Conservation (phyloP, 1,140 invertebrate species). For the Leptopilina boulardi region DNA sequence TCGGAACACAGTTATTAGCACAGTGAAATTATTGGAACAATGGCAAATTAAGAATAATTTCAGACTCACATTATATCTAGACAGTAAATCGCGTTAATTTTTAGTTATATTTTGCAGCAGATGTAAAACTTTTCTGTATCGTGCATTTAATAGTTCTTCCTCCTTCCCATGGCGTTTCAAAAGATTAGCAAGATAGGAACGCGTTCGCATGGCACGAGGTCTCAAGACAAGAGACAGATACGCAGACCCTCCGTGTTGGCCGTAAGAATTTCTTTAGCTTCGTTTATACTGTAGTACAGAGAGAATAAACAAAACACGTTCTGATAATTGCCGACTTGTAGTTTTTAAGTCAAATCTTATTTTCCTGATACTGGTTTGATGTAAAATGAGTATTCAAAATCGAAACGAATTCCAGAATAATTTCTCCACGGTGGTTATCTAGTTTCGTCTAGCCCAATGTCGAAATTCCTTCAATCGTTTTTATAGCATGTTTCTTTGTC, state of each 20-base stretch:
- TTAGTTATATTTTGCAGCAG: slow-evolving; percentile 16
- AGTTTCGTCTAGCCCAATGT: slow-evolving; percentile 28
- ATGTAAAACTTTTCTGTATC: background rate
- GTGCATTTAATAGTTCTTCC: slow-evolving; percentile 13
- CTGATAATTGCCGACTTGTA: background rate
- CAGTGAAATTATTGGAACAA: background rate
- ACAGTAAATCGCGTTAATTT: background rate
- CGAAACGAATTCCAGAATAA: slow-evolving; percentile 27
- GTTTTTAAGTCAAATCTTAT: slow-evolving; percentile 7
- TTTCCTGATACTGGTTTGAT: background rate
- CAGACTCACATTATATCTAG: background rate
- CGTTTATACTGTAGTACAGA: background rate
- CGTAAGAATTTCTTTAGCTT: background rate
- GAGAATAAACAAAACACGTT: slow-evolving; percentile 1
- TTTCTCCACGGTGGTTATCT: slow-evolving; percentile 4
- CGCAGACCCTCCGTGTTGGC: slow-evolving; percentile 26
- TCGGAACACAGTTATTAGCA: too few relatives aligned
- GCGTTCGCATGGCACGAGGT: slow-evolving; percentile 33
- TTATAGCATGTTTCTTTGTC: slow-evolving; percentile 48
- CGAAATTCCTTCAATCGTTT: slow-evolving; percentile 32
- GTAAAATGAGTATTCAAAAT: background rate
- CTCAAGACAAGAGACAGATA: slow-evolving; percentile 11
- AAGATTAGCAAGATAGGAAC: slow-evolving; percentile 27
- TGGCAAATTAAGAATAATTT: background rate
- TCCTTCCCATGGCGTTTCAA: slow-evolving; percentile 5